A percentile compares a stretch with the other conserved stretches of the same genome.
Conservation (phyloP, 2,113 vertebrate genomes). For the Bothrops jararaca region DNA sequence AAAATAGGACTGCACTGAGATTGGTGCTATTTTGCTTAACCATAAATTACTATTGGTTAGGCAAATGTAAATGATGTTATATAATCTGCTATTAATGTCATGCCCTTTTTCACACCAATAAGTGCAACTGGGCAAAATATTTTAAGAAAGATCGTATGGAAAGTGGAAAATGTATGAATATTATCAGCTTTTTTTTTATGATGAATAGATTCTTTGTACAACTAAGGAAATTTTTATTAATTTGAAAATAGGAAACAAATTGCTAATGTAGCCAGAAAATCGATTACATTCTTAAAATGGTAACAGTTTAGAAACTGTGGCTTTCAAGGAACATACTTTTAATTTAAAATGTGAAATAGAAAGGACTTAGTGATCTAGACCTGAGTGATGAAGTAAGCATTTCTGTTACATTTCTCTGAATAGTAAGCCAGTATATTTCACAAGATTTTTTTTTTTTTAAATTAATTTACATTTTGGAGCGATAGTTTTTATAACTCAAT, state of each 20-base stretch:
- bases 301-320: background rate
- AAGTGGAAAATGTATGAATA: background rate
- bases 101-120: background rate
- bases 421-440: background rate
- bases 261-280: background rate
- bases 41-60: background rate
- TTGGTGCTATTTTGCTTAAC: background rate
- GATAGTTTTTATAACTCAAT: background rate
- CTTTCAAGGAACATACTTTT: background rate
- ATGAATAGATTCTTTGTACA: background rate
- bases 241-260: background rate
- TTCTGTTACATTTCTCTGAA: background rate
- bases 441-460: background rate
- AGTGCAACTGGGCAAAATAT: background rate
- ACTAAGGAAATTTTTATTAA: background rate
- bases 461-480: background rate
- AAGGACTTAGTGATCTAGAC: background rate
- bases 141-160: background rate
- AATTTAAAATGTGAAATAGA: constrained; percentile 7
- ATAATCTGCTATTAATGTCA: background rate
- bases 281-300: background rate
- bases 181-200: background rate
- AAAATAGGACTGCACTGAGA: background rate
- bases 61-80: background rate
- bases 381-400: background rate